Percentiles rank a stretch among this genome's conserved stretches.
phyloP scores from a whole-genome alignment of 1,140 invertebrate species.

The Aphelenchoides fujianensis region DNA sequence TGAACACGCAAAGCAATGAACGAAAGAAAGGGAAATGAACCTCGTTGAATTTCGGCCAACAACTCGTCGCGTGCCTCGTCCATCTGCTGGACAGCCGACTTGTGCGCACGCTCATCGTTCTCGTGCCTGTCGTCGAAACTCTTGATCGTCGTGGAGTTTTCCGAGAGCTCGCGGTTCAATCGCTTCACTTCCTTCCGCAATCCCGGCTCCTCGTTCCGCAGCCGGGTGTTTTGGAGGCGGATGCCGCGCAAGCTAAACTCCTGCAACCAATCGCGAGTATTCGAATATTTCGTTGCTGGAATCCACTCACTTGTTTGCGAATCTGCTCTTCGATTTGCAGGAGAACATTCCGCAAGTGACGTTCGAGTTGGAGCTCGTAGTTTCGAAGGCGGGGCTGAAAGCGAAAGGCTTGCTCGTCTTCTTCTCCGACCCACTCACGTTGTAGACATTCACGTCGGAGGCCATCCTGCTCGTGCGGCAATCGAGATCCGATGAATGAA shows the following conservation, averaged over 20 bases:
- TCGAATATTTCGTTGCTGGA: no score
- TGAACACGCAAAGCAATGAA: no score
- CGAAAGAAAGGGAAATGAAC: no score
- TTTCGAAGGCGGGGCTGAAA: conserved; percentile 21
- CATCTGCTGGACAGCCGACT: not conserved
- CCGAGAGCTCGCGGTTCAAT: not conserved
- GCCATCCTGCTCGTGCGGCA: not conserved
- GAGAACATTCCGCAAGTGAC: conserved; percentile 5
- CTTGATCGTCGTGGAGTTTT: not conserved
- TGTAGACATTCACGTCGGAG: not conserved
- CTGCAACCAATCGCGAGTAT: no score
- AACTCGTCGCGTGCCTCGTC: conserved; percentile 7
- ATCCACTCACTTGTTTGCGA: conserved; percentile 8
- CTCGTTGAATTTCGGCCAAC: conserved; percentile 6
- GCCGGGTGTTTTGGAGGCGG: not conserved
- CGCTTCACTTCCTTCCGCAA: not conserved
- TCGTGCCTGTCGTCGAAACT: not conserved
- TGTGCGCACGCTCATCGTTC: not conserved
- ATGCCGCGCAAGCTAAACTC: not conserved
- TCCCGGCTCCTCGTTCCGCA: conserved; percentile 7
- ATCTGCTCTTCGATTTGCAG: conserved; percentile 20
- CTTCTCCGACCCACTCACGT: not conserved
- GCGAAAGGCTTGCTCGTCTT: not conserved
- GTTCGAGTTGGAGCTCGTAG: conserved; percentile 12
- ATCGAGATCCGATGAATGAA: no score